Evolutionary conservation across 1,140 invertebrate genomes (phyloP), one percentile per base, ranked within the genome.

Genomic region (Vollenhovia emeryi): DNA sequence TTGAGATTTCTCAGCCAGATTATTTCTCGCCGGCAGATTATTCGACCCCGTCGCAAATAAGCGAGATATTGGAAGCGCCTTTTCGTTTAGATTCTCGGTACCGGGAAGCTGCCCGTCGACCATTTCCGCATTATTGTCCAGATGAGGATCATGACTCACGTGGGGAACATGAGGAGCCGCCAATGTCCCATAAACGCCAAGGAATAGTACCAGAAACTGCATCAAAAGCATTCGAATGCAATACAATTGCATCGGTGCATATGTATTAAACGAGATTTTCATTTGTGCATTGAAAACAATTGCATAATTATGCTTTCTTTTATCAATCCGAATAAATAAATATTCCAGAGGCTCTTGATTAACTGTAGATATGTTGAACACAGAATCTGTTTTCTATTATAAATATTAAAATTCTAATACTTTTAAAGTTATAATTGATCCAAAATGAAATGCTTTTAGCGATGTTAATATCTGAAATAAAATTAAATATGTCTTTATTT

Each of bases 61-160:
- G 3, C 90, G 88, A 15, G 89, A 89, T 15, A 93, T 43, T 4
- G 93, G 93, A 13, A 93, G 71, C 0, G 85, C 87, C 69, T 94
- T 94, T 71, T 93, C 93, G 1, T 90, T 33, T 3, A 93, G 76
- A 76, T 94, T 94, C 3, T 85, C 86, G 15, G 75, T 86, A 50
- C 92, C 92, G 3, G 86, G 90, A 0, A 93, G 68, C 18, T 52
- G 52, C 0, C 68, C 73, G 15, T 84, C 69, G 40, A 93, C 69
- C n/a, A 91, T 71, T 82, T 92, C 87, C 27, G 91, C 87, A 5
- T 93, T 90, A 71, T 93, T 89, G 18, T 90, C 87, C 8, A 89
- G 43, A 27, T 91, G 90, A 48, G 86, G 83, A 66, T 69, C n/a
- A 69, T 82, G 33, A 55, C 66, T 68, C 40, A 36, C 33, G n/a